Base-by-base conservation (phyloP, 2,797 vertebrate species). In the Loris lydekkerianus region DNA sequence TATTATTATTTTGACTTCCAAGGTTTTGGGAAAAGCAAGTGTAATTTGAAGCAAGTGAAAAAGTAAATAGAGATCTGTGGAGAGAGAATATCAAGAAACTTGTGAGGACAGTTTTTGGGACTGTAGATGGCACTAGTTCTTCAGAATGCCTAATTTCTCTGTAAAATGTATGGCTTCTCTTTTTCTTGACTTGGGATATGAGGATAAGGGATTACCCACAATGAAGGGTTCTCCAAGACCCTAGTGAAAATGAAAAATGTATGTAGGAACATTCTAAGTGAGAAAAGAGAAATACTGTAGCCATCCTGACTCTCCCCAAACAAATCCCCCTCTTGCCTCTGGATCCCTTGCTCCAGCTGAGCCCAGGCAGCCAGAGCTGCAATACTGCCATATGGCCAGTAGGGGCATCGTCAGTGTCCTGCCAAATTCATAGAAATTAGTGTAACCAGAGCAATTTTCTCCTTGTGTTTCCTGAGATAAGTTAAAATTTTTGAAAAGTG, bases 51-150 rank as follows among this genome's bases (percentile, higher is more conserved):
- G n/a, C 43, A 70, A 81, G 70, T 73, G 25, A 87, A 91, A 49
- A 20, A 76, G 15, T 89, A 95, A 86, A 77, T 53, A 76, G 61
- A 88, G 23, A 81, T 5, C 61, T 84, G 21, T 77, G 56, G 72
- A 70, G 31, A 70, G 31, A 93, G 91, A 86, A 40, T 90, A 80
- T 83, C 21, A 86, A 86, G 58, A 91, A 88, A 46, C 27, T 46
- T 87, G 31, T 77, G 80, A 53, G 14, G 94, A 21, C 63, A 95
- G 60, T 43, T 94, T 94, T 95, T 69, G 95, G 70, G 84, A 94
- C 95, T 97, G 83, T 93, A 97, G 95, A 85, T 96, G 96, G 95
- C 94, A 89, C 91, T 93, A 94, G 96, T 89, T 96, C 94, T 97
- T 97, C 84, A 91, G 27, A 93, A 91, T 86, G n/a, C 43, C 31